Conservation (phyloP, 2,888 invertebrate genomes). For the Parnassius glacialis region DNA sequence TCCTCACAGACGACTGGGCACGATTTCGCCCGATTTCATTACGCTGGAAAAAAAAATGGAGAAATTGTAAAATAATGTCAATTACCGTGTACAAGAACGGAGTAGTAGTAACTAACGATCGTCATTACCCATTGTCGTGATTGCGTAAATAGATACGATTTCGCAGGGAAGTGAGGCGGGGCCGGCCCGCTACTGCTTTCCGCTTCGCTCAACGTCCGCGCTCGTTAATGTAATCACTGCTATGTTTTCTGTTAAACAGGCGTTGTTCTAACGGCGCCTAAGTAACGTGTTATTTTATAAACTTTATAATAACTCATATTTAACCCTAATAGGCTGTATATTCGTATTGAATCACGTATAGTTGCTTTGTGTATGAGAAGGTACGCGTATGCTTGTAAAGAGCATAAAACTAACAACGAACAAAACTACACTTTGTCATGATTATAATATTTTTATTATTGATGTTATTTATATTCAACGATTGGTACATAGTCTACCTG, state of each 20-base stretch:
- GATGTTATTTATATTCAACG: too few species aligned
- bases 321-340: too few species aligned
- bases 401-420: too few species aligned
- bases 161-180: conserved; percentile 62
- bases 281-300: conserved; percentile 40
- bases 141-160: conserved; percentile 73
- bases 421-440: too few species aligned
- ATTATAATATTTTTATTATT: too few species aligned
- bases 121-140: conserved; percentile 76
- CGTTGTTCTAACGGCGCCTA: conserved; percentile 42
- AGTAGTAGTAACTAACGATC: conserved; percentile 65
- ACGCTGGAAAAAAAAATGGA: conserved; percentile 57
- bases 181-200: conserved; percentile 57
- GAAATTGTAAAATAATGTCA: conserved; percentile 80
- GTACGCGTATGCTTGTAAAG: too few species aligned
- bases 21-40: conserved; percentile 65
- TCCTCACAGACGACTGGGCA: conserved; percentile 55
- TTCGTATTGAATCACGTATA: too few species aligned
- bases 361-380: too few species aligned
- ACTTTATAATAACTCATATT: neutral
- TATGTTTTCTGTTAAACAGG: conserved; percentile 40
- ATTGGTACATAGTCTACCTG: too few species aligned
- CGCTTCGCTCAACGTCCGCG: conserved; percentile 62
- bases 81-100: conserved; percentile 66
- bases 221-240: conserved; percentile 65